Percentiles rank a stretch among this genome's conserved stretches.
phyloP scores from a whole-genome alignment of 2,888 invertebrate genomes.

The Nomada hirtipes region DNA sequence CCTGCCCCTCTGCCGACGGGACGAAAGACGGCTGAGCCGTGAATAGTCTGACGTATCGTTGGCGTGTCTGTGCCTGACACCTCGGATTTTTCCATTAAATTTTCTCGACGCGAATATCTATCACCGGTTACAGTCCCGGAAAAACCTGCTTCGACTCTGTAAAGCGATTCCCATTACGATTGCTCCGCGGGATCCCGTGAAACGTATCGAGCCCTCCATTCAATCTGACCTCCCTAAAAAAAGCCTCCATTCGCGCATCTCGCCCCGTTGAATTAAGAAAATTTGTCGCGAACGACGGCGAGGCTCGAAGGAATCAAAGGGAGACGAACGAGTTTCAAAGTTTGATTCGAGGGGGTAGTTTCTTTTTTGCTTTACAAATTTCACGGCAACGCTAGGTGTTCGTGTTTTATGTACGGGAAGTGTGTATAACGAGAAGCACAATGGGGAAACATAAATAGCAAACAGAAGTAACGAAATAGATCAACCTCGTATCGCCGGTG shows the following conservation, averaged over 20 bases:
- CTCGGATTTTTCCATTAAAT: conserved; percentile 84
- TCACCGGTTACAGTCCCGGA: conserved; percentile 80
- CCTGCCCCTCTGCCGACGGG: conserved; percentile 54
- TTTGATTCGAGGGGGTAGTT: background rate
- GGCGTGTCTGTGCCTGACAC: conserved; percentile 83
- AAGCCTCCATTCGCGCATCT: background rate
- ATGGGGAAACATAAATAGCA: conserved; percentile 31
- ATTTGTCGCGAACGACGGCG: conserved; percentile 4
- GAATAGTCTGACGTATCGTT: conserved; percentile 83
- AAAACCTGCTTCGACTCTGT: conserved; percentile 73
- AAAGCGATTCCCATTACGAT: conserved; percentile 80
- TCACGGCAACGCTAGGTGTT: background rate
- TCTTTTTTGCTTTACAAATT: too few species aligned
- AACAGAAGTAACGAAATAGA: conserved; percentile 61
- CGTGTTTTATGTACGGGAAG: too few species aligned
- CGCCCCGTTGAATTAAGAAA: conserved; percentile 43
- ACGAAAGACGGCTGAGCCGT: conserved; percentile 74
- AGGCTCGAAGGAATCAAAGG: background rate
- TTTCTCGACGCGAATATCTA: conserved; percentile 82
- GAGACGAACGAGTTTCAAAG: background rate
- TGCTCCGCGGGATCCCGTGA: conserved; percentile 68
- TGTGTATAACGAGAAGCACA: background rate
- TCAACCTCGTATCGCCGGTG: conserved; percentile 71
- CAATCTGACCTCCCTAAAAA: background rate
- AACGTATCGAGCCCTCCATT: conserved; percentile 60